Evolutionary conservation across 2,797 vertebrate species (phyloP).

Genomic region (Megalops cyprinoides): DNA sequence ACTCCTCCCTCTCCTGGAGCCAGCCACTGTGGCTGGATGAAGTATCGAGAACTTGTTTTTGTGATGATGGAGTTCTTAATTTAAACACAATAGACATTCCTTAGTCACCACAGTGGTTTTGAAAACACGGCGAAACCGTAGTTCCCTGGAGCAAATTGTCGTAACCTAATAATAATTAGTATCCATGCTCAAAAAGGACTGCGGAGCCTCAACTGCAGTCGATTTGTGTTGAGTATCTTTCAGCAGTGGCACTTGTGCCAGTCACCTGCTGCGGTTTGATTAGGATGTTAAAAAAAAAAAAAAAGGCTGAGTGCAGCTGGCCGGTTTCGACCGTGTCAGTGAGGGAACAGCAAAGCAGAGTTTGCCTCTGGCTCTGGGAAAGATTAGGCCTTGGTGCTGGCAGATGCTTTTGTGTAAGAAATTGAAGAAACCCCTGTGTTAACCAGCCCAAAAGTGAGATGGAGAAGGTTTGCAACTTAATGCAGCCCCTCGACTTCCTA

Average conservation of each 20-base stretch:
- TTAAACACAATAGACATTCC: background rate
- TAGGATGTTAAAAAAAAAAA: background rate
- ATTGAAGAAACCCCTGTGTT: background rate
- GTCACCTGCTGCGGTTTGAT: conserved; percentile 10
- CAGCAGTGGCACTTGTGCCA: background rate
- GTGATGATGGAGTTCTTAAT: background rate
- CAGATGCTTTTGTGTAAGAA: background rate
- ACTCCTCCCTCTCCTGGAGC: conserved; percentile 1
- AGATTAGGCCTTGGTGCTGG: too few species aligned
- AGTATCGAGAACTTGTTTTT: background rate
- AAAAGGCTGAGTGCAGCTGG: conserved; percentile 12
- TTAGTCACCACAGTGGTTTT: too few species aligned
- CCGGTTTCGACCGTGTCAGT: background rate
- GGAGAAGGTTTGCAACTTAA: background rate
- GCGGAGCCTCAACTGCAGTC: background rate
- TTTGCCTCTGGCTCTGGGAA: background rate
- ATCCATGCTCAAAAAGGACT: background rate
- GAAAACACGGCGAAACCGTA: background rate
- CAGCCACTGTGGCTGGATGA: background rate
- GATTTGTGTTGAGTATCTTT: background rate
- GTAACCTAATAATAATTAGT: background rate
- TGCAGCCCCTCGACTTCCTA: background rate
- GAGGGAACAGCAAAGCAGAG: background rate
- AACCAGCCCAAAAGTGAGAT: background rate
- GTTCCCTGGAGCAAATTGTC: too few species aligned